Evolutionary conservation across 2,888 invertebrate species (phyloP), one percentile per base, ranked within the genome.

Genomic region (Zhengitettix transpicula): DNA sequence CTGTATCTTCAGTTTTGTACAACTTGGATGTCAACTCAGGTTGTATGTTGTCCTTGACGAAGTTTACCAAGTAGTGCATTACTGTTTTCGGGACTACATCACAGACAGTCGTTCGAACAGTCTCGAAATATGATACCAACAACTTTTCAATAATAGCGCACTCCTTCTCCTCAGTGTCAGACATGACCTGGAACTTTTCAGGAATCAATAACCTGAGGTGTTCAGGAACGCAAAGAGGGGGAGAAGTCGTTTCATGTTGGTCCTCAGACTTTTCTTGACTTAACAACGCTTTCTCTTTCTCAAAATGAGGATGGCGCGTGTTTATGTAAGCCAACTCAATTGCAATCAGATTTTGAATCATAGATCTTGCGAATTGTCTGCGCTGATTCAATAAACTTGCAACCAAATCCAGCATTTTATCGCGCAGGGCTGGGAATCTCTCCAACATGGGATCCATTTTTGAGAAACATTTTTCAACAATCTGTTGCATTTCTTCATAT

Each of bases 281-380:
- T n/a, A n/a, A n/a, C n/a, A n/a, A n/a, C n/a, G n/a, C n/a, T n/a
- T n/a, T n/a, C n/a, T n/a, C n/a, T n/a, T n/a, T n/a, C n/a, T n/a
- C n/a, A n/a, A n/a, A n/a, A n/a, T n/a, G n/a, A n/a, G n/a, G n/a
- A n/a, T 83, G 82, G 65, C 79, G 79, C 8, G 82, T 83, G 70
- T 83, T 83, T 63, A 83, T 81, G 69, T 83, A 83, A 1, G 82
- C 77, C 64, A 82, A 69, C 67, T 83, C 82, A 62, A 83, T 79
- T 28, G 73, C 72, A n/a, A n/a, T n/a, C n/a, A n/a, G n/a, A n/a
- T n/a, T n/a, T n/a, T n/a, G n/a, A n/a, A n/a, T n/a, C n/a, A 9
- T 84, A 79, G 61, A 83, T 68, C 67, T 82, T 81, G 66, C 80
- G 78, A 9, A 82, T 81, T 78, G 82, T 81, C 56, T 72, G 66